Evolutionary conservation across 2,113 vertebrate genomes (phyloP).

Genomic region (Platysternon megacephalum): DNA sequence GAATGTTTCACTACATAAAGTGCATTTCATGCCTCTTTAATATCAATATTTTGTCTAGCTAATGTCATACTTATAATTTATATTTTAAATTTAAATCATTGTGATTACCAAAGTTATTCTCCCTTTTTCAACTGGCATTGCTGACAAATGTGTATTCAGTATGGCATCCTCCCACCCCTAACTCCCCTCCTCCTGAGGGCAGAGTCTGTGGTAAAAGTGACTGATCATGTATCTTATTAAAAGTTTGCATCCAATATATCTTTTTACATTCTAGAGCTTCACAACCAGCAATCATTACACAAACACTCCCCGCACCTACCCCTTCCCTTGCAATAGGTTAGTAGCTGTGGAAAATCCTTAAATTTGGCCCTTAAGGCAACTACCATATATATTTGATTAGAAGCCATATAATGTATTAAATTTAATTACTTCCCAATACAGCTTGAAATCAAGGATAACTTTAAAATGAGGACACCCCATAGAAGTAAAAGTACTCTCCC

Average conservation of each 20-base stretch:
- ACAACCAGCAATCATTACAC: neutral
- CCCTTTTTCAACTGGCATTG: neutral
- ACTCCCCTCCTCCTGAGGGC: neutral
- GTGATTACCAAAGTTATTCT: neutral
- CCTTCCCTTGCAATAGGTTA: neutral
- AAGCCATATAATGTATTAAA: conserved; percentile 33
- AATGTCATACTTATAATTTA: neutral
- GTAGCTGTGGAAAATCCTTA: neutral
- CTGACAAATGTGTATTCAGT: neutral
- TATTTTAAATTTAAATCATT: neutral
- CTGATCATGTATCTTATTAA: neutral
- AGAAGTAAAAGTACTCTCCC: conserved; percentile 21
- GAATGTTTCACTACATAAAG: neutral
- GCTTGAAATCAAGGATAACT: conserved; percentile 34
- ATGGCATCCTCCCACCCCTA: neutral
- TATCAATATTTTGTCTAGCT: neutral
- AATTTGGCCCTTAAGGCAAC: conserved; percentile 1
- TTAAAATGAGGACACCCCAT: conserved; percentile 41
- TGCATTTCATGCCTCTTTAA: neutral
- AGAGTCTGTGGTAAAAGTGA: neutral
- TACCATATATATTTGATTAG: neutral
- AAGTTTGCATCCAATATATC: neutral
- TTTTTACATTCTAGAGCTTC: neutral
- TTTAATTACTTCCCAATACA: conserved; percentile 31
- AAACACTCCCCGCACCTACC: neutral